phyloP scores from a whole-genome alignment of 2,888 invertebrate species.

The Cylindroiulus punctatus region DNA sequence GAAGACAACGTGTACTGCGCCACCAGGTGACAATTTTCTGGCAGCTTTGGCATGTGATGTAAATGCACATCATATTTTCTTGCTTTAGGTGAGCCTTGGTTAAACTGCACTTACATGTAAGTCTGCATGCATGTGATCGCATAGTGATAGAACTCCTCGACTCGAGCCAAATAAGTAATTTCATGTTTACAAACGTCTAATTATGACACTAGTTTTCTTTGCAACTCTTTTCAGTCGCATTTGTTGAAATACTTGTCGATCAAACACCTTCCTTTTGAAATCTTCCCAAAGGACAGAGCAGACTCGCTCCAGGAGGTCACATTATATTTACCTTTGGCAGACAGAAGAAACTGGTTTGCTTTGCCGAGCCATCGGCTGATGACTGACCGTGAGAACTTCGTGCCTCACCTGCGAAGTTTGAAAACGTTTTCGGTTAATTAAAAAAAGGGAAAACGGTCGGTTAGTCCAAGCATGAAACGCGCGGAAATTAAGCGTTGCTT shows the following conservation, averaged over 20 bases:
- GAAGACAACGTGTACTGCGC: no score
- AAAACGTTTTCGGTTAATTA: conserved; percentile 13
- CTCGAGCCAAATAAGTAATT: no score
- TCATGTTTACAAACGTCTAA: background rate
- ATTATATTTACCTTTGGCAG: conserved; percentile 20
- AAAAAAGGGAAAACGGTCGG: background rate
- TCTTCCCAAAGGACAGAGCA: conserved; percentile 1
- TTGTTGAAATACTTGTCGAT: conserved; percentile 34
- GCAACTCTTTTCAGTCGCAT: background rate
- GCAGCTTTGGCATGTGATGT: no score
- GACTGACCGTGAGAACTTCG: background rate
- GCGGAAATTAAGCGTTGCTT: background rate
- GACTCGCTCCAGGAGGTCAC: background rate
- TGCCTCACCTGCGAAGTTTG: conserved; percentile 24
- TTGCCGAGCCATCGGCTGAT: background rate
- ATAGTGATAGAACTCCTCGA: no score
- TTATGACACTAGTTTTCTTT: background rate
- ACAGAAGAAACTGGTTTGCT: conserved; percentile 22
- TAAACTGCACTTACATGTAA: no score
- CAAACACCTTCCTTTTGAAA: background rate
- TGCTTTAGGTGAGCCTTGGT: no score
- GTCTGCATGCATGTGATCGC: no score
- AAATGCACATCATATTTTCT: no score
- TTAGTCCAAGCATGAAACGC: background rate
- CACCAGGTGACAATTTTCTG: no score